A percentile compares a stretch with the other conserved stretches of the same genome.
These are phyloP conservation scores for Parazoanthus atlanticus DNA, from an alignment of 92 coral and sea anemone species.

Conservation along the genomic window DNA sequence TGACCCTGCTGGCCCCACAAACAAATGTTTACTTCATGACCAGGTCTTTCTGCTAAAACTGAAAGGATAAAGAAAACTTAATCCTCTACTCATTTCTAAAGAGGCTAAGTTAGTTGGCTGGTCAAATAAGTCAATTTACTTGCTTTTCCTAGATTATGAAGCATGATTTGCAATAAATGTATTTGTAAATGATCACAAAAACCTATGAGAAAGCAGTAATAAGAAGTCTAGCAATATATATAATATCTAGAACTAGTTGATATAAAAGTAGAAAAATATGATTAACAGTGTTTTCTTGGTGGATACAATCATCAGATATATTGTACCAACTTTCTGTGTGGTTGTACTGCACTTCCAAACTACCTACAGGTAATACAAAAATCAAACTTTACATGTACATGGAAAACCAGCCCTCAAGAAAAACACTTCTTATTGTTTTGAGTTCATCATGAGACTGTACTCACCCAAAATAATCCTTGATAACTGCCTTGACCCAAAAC, in stretches of 20 bases:
- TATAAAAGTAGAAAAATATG: too few species aligned
- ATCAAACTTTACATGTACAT: too few species aligned
- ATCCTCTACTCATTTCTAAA: not conserved
- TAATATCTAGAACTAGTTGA: too few species aligned
- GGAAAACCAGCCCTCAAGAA: not conserved
- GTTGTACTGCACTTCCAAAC: too few species aligned
- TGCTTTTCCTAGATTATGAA: not conserved
- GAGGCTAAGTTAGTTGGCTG: not conserved
- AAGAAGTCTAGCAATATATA: too few species aligned
- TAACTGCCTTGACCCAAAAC: constrained; percentile 64
- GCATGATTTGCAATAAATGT: not conserved
- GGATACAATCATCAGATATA: not conserved
- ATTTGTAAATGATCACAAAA: not conserved
- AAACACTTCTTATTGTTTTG: not conserved
- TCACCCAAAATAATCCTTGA: constrained; percentile 75
- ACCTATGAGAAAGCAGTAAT: too few species aligned
- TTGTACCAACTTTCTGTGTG: too few species aligned
- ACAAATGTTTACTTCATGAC: constrained; percentile 62
- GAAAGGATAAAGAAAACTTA: constrained; percentile 16
- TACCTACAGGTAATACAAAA: too few species aligned
- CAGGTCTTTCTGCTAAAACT: constrained; percentile 69
- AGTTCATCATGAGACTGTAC: not conserved
- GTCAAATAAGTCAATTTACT: not conserved
- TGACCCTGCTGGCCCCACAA: constrained; percentile 89
- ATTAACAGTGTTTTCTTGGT: not conserved